Evolutionary conservation across 2,113 vertebrate genomes (phyloP).

Genomic region (Onychorhynchus coronatus): DNA sequence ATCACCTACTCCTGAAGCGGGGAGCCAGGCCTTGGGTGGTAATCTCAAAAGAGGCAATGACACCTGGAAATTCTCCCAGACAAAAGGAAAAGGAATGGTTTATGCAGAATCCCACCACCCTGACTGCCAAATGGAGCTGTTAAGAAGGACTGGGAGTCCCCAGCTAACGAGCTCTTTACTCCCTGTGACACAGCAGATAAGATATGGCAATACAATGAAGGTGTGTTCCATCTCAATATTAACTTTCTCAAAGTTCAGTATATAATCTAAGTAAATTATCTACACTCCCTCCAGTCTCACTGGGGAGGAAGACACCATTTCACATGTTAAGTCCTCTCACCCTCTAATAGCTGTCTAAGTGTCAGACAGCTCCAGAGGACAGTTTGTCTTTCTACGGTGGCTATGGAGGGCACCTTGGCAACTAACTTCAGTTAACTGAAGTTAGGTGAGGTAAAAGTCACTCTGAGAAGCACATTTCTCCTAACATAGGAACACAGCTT

Average conservation of each 20-base stretch:
- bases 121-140: fast-evolving
- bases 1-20: background rate
- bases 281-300: background rate
- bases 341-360: background rate
- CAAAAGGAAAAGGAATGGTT: background rate
- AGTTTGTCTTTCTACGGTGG: background rate
- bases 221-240: background rate
- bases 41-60: background rate
- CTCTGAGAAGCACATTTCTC: background rate
- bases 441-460: background rate
- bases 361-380: background rate
- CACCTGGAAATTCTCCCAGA: background rate
- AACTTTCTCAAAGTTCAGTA: background rate
- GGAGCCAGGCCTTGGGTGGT: background rate
- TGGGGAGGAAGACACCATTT: background rate
- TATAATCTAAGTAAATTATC: background rate
- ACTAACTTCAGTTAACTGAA: background rate
- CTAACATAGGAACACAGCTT: background rate
- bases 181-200: background rate
- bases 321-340: background rate
- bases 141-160: background rate
- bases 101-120: background rate
- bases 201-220: background rate
- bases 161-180: background rate
- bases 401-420: background rate